phyloP scores from a whole-genome alignment of 2,797 vertebrate species.

The Enteromius treurensis region DNA sequence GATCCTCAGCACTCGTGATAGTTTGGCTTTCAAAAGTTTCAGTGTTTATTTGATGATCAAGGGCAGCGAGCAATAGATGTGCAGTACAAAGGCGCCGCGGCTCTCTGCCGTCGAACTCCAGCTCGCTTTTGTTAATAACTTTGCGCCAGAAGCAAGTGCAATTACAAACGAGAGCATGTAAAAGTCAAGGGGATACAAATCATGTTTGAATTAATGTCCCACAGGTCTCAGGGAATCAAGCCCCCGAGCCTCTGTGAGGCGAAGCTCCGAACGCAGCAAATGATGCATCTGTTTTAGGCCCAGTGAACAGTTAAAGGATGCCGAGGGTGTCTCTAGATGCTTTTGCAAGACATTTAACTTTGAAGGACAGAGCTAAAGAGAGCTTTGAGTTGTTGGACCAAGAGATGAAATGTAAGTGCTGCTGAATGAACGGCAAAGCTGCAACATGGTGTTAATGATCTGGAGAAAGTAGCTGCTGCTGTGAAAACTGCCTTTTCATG shows the following conservation, averaged over 20 bases:
- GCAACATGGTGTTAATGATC: constrained; percentile 32
- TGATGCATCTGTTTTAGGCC: constrained; percentile 29
- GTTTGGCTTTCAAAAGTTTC: constrained; percentile 67
- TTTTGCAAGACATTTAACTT: constrained; percentile 16
- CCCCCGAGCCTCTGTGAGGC: background rate
- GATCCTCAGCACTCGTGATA: constrained; percentile 62
- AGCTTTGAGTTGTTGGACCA: constrained; percentile 26
- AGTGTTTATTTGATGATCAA: constrained; percentile 75
- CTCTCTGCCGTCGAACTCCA: constrained; percentile 60
- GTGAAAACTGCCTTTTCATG: constrained; percentile 44
- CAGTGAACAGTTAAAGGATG: constrained; percentile 15
- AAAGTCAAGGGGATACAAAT: constrained; percentile 79
- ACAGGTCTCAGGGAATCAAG: constrained; percentile 25
- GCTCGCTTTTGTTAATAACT: constrained; percentile 68
- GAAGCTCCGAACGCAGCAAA: background rate
- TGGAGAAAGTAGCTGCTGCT: constrained; percentile 18
- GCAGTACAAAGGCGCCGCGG: constrained; percentile 67
- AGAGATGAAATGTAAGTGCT: constrained; percentile 19
- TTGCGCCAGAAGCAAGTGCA: constrained; percentile 70
- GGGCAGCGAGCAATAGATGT: constrained; percentile 71
- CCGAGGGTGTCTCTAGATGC: background rate
- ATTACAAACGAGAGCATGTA: constrained; percentile 75
- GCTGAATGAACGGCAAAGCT: constrained; percentile 26
- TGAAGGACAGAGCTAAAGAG: constrained; percentile 30
- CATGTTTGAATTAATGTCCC: constrained; percentile 56